Percentiles rank a stretch among this genome's conserved stretches.
Evolutionary conservation across 1,140 invertebrate species (phyloP).

Genomic region (Acromyrmex echinatior): DNA sequence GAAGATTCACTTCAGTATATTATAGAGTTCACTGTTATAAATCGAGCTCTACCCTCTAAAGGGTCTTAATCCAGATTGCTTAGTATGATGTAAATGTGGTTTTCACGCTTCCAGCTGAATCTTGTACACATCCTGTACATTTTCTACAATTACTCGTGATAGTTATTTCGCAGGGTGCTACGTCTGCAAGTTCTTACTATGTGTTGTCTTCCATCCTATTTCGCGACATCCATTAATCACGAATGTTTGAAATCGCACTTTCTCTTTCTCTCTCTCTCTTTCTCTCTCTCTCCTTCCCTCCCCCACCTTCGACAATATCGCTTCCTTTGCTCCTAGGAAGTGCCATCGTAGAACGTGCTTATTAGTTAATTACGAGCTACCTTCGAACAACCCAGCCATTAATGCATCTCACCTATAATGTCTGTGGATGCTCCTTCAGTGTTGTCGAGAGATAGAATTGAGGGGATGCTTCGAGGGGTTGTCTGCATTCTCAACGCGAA

Average conservation of each 20-base stretch:
- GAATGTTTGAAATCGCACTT: slow-evolving; percentile 50
- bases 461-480: slow-evolving; percentile 38
- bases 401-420: slow-evolving; percentile 33
- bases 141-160: slow-evolving; percentile 22
- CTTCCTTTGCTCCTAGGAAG: slow-evolving; percentile 13
- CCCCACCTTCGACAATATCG: slow-evolving; percentile 33
- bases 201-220: slow-evolving; percentile 21
- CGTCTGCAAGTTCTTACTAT: slow-evolving; percentile 34
- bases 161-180: slow-evolving; percentile 48
- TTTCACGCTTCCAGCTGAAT: neutral
- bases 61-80: neutral
- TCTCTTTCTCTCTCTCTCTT: too few relatives aligned
- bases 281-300: too few relatives aligned
- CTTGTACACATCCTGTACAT: neutral
- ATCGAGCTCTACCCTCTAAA: too few relatives aligned
- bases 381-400: slow-evolving; percentile 66
- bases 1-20: too few relatives aligned
- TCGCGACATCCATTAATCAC: slow-evolving; percentile 69
- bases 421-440: slow-evolving; percentile 56
- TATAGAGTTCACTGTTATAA: too few relatives aligned
- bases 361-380: slow-evolving; percentile 72
- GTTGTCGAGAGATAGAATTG: slow-evolving; percentile 42
- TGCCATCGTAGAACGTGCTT: slow-evolving; percentile 46
- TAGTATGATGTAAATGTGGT: neutral
- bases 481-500: slow-evolving; percentile 17